Conservation (phyloP, 2,888 invertebrate genomes). For the Calameuta filiformis region DNA sequence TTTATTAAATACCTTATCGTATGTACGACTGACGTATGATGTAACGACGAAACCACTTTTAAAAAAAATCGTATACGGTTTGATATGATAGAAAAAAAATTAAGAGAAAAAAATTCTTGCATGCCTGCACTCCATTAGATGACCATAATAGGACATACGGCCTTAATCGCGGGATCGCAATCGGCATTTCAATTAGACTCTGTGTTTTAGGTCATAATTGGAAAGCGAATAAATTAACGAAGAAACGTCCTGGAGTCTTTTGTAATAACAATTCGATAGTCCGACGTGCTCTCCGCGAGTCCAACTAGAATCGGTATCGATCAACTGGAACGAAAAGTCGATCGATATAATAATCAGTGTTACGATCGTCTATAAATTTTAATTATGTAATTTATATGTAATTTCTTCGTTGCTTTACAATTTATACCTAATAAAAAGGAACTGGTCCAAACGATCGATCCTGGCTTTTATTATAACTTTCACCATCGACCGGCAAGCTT, state of each 20-base stretch:
- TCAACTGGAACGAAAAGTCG: no score
- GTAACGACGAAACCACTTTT: background rate
- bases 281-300: no score
- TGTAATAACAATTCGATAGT: no score
- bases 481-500: background rate
- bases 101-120: background rate
- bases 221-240: conserved; percentile 34
- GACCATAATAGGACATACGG: background rate
- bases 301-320: no score
- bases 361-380: background rate
- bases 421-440: background rate
- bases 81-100: background rate
- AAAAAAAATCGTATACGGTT: background rate
- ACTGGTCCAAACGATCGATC: background rate
- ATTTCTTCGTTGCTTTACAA: background rate
- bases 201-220: conserved; percentile 34
- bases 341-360: background rate
- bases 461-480: background rate
- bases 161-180: background rate
- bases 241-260: background rate
- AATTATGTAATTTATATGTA: background rate
- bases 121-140: background rate
- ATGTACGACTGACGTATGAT: background rate
- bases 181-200: background rate
- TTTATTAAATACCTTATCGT: background rate